Evolutionary conservation across 2,888 invertebrate genomes (phyloP), one percentile per base, ranked within the genome.

Genomic region (Agrochola circellaris): DNA sequence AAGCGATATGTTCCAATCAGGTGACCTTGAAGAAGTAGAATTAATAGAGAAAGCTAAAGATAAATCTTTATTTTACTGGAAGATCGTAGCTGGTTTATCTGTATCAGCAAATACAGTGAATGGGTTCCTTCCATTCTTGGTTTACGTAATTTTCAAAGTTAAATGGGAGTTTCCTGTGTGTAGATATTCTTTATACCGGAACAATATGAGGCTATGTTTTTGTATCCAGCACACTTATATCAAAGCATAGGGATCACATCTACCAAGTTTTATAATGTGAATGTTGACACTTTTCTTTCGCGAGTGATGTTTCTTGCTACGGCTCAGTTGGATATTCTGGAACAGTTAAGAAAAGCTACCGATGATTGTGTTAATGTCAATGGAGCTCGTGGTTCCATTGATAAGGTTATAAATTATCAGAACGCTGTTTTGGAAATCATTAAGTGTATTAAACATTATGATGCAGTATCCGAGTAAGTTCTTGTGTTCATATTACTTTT

Each of bases 261-360:
- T 42, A 89, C 91, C 56, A 92, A 95, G 93, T 88, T 90, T 23
- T 93, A 86, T 58, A 92, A 93, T 81, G 73, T 95, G 0, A 93
- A 92, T 78, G 90, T 94, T 11, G 94, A 95, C 73, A 89, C 93
- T 2, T 94, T 94, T 79, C 90, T 95, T 75, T 73, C 93, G 86
- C 95, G 95, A 9, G 64, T 95, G 3, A 91, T 94, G 85, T 90
- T 93, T 81, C 90, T 94, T n/a, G 82, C 85, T 0, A 93, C 94
- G 76, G 94, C 94, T 6, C 95, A 95, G 78, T 87, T 95, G 45
- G 92, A 93, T 56, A 90, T 95, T 68, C 83, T 95, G 84, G 88
- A 11, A 94, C 42, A 92, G 42, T 83, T 95, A 15, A 86, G 89
- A 58, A 91, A 74, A 42, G 78, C 94, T 8, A 91, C 92, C 2